phyloP scores from a whole-genome alignment of 2,888 invertebrate species.

The Callosobruchus maculatus region DNA sequence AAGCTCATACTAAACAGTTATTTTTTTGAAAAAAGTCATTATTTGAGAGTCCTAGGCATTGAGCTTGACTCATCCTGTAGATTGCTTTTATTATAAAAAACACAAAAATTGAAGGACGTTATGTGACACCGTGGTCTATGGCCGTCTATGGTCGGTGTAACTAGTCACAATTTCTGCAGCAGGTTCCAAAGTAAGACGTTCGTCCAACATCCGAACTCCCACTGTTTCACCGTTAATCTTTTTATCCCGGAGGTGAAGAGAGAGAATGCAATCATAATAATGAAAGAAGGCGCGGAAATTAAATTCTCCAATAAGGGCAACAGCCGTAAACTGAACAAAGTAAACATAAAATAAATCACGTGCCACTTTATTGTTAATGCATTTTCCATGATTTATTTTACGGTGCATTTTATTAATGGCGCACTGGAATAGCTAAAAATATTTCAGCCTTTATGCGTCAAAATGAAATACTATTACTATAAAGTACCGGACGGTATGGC shows the following conservation, averaged over 20 bases:
- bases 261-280: not conserved
- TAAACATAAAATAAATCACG: slow-evolving; percentile 37
- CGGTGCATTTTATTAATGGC: slow-evolving; percentile 18
- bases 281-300: not conserved
- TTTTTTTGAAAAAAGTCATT: too few species aligned
- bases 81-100: too few species aligned
- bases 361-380: slow-evolving; percentile 34
- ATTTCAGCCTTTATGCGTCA: slow-evolving; percentile 20
- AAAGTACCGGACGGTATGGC: not conserved
- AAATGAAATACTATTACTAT: slow-evolving; percentile 20
- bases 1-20: too few species aligned
- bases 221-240: not conserved
- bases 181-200: too few species aligned
- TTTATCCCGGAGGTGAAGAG: not conserved
- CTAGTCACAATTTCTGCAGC: too few species aligned
- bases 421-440: slow-evolving; percentile 21
- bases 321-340: slow-evolving; percentile 12
- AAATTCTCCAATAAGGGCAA: not conserved
- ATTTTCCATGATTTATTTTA: slow-evolving; percentile 36
- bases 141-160: too few species aligned
- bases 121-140: too few species aligned
- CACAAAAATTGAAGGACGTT: too few species aligned
- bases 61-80: too few species aligned
- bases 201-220: too few species aligned
- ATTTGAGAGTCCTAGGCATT: too few species aligned